Evolutionary conservation across 2,888 invertebrate genomes (phyloP), one percentile per base, ranked within the genome.

Genomic region (Cyclophora punctaria): DNA sequence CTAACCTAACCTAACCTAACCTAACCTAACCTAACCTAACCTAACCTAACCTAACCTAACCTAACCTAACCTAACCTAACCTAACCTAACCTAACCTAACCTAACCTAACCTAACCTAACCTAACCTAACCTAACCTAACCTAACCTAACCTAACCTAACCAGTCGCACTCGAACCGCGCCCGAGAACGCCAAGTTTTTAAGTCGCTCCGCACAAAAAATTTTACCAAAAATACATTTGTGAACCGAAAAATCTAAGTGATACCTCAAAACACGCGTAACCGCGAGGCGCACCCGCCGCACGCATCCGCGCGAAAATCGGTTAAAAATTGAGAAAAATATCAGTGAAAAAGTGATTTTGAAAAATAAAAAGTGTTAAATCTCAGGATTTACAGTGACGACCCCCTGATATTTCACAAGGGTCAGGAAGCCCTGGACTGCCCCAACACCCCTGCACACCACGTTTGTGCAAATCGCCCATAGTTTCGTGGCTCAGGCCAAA

Each of bases 21-120:
- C 45, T 45, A 45, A 45, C 45, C 45, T 45, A 45, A 45, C 45
- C 45, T 45, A 40, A 40, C 45, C 45, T 45, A 45, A 45, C 45
- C 45, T 45, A 45, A 45, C 45, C 45, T 45, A 45, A 45, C 45
- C 45, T 45, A 45, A 45, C 45, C 45, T 45, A 45, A 45, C 45
- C 45, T 45, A 45, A 45, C 45, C 45, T 45, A 45, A 45, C 45
- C 45, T 45, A 45, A 45, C 45, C 45, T 45, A 45, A 45, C 45
- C 45, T 45, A 45, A 45, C 45, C 45, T 45, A 45, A 45, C 45
- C 45, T 45, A 45, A 45, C 45, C 45, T 45, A 45, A 45, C 69
- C 68, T 62, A 66, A 65, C 67, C 65, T 59, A 67, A 64, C 66
- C 66, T 59, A 66, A 65, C 66, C 66, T 63, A 69, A 64, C 67